These are phyloP conservation scores for Zygaena filipendulae DNA, from an alignment of 2,888 invertebrate genomes.

Conservation along the genomic window DNA sequence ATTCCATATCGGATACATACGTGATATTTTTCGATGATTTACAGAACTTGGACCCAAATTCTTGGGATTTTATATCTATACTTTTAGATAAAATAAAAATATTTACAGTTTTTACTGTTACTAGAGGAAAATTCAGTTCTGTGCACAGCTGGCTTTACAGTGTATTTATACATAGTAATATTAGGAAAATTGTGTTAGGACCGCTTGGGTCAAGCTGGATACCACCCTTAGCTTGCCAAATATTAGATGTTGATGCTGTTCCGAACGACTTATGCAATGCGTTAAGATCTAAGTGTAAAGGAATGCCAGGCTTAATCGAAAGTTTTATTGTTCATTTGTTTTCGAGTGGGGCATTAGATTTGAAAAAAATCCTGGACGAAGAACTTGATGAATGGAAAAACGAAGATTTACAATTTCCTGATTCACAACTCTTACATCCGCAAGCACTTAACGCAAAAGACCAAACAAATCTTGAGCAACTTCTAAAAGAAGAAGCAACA, in stretches of 20 bases:
- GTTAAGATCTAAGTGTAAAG: slow-evolving; percentile 48
- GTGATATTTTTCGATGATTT: slow-evolving; percentile 60
- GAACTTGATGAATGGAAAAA: slow-evolving; percentile 29
- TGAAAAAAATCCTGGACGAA: slow-evolving; percentile 30
- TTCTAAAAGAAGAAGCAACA: slow-evolving; percentile 28
- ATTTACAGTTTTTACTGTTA: slow-evolving; percentile 38
- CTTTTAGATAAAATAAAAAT: slow-evolving; percentile 40
- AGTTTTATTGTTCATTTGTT: slow-evolving; percentile 58
- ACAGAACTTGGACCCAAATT: slow-evolving; percentile 52
- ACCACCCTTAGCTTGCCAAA: slow-evolving; percentile 68
- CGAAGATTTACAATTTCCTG: slow-evolving; percentile 46
- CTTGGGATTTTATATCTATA: slow-evolving; percentile 49
- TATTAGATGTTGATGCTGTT: slow-evolving; percentile 68
- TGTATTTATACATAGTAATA: slow-evolving; percentile 39
- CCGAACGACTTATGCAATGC: slow-evolving; percentile 60
- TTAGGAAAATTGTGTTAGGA: slow-evolving; percentile 49
- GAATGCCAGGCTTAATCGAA: slow-evolving; percentile 63
- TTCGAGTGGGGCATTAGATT: slow-evolving; percentile 49
- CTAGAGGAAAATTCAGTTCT: slow-evolving; percentile 45
- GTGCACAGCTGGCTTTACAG: slow-evolving; percentile 47
- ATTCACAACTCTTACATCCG: slow-evolving; percentile 31
- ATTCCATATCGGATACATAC: slow-evolving; percentile 28
- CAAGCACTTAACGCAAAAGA: slow-evolving; percentile 37
- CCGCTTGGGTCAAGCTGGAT: slow-evolving; percentile 45
- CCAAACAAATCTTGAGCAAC: slow-evolving; percentile 33